Evolutionary conservation across 2,113 vertebrate species (phyloP), one percentile per base, ranked within the genome.

Genomic region (Corvus hawaiiensis): DNA sequence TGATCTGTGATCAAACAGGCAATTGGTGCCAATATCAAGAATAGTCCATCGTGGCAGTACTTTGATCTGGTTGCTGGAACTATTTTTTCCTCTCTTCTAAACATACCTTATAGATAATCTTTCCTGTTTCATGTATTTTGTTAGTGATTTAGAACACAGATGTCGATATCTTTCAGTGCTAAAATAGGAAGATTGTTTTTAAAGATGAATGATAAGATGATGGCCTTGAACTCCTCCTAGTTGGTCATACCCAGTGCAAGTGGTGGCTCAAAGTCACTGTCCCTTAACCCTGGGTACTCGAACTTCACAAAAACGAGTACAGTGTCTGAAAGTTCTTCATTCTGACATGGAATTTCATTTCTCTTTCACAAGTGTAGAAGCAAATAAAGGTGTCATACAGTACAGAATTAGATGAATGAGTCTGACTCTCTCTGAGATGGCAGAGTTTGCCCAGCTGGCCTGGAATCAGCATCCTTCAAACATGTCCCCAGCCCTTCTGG

Each of bases 1-100:
- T 96, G 52, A 68, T 92, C 95, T 94, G 69, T 63, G 93, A 91
- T 94, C 94, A 94, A 89, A 92, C 73, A 81, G 86, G 76, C 76
- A 49, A 11, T 89, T 55, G 80, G 72, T 97, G 87, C 86, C 81
- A 56, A 6, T 79, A 82, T 91, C 41, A 88, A 33, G 87, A 48
- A 8, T 8, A 49, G 69, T 72, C 81, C 41, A 10, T 80, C 16
- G 1, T 30, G 44, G 23, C 56, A 52, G 66, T 55, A 9, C 87
- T 92, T 89, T 91, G 89, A 84, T 94, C 89, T 94, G 43, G 18
- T 66, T 62, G 56, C 43, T 83, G 52, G 54, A 66, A 62, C 23
- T 18, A 27, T 61, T 41, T 51, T 62, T 16, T 2, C 9, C 30
- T 30, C 48, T 69, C 39, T 80, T 87, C 73, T 49, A 74, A 71